phyloP scores from a whole-genome alignment of 2,888 invertebrate species.

The Mesochorus sp. region DNA sequence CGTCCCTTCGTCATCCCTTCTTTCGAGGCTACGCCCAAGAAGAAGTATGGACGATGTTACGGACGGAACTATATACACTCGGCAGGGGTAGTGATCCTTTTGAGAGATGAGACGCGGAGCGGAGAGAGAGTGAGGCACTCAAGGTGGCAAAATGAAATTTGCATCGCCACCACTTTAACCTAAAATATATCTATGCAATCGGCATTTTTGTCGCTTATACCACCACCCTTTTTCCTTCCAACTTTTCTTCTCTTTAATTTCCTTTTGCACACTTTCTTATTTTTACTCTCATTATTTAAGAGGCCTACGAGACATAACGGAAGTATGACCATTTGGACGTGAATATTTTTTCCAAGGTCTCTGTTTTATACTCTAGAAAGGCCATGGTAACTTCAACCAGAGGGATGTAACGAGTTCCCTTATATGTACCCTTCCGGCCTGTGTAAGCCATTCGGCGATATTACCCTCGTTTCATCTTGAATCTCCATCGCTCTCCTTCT shows the following conservation, averaged over 20 bases:
- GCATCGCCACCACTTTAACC: conserved; percentile 34
- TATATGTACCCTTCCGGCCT: conserved; percentile 55
- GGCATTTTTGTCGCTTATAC: conserved; percentile 1
- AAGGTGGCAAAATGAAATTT: conserved; percentile 54
- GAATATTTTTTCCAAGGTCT: conserved; percentile 36
- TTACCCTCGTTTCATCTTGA: conserved; percentile 51
- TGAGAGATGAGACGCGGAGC: background rate
- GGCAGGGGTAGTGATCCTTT: conserved; percentile 57
- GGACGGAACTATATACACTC: conserved; percentile 38
- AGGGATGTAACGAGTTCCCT: conserved; percentile 55
- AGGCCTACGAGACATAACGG: conserved; percentile 33
- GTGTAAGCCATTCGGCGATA: conserved; percentile 56
- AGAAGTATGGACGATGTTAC: conserved; percentile 61
- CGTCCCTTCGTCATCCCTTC: conserved; percentile 35
- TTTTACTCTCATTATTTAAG: conserved; percentile 14
- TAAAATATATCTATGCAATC: conserved; percentile 35
- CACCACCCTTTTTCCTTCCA: background rate
- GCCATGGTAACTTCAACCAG: conserved; percentile 17
- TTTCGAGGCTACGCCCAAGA: conserved; percentile 54
- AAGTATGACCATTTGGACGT: conserved; percentile 25
- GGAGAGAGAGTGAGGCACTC: conserved; percentile 26
- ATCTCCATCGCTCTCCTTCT: conserved; percentile 32
- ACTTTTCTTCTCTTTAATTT: background rate
- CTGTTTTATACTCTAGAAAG: background rate
- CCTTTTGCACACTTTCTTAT: conserved; percentile 1